Base-by-base conservation (phyloP, 2,888 invertebrate species). In the Osmoderma eremita region DNA sequence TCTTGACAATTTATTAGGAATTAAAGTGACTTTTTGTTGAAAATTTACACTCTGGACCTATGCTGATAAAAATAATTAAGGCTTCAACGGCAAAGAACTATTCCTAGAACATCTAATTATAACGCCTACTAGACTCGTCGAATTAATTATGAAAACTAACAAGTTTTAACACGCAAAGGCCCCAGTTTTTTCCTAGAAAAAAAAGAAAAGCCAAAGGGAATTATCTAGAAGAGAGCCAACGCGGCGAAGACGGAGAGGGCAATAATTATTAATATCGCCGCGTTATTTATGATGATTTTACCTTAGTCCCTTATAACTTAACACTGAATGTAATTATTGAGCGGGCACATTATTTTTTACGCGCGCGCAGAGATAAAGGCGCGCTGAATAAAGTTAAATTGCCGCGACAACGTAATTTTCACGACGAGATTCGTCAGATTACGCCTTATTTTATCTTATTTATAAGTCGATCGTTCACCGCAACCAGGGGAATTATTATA, bases 121-220 rank as follows among this genome's bases (percentile, higher is more conserved):
- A 58, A 42, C 58, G 30, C 58, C 58, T 58, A 58, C 58, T 45
- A 45, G 24, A 24, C 58, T 58, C 24, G 8, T 45, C 22, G 58
- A 45, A 58, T 58, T 58, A 58, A 58, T 58, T 58, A 58, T 30
- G 58, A 58, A 58, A 58, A 58, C 58, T 58, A 58, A 58, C 58
- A 58, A 58, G 58, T 20, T 22, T 45, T 45, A 58, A 24, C 58
- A 22, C 58, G 42, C 15, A 24, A 22, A 45, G 17, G 58, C 42
- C 15, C 24, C 12, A 13, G 13, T 58, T 45, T 58, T 42, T 58
- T 39, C 22, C n/a, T 24, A 39, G 39, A 58, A 58, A 58, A 58
- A 42, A 24, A 45, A 41, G 58, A 12, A 15, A 24, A 20, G 22
- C 22, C 17, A 22, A 13, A 6, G 42, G 41, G 56, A 56, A 56